Evolutionary conservation across 2,797 vertebrate genomes (phyloP), one percentile per base, ranked within the genome.

Genomic region (Peromyscus nudipes): DNA sequence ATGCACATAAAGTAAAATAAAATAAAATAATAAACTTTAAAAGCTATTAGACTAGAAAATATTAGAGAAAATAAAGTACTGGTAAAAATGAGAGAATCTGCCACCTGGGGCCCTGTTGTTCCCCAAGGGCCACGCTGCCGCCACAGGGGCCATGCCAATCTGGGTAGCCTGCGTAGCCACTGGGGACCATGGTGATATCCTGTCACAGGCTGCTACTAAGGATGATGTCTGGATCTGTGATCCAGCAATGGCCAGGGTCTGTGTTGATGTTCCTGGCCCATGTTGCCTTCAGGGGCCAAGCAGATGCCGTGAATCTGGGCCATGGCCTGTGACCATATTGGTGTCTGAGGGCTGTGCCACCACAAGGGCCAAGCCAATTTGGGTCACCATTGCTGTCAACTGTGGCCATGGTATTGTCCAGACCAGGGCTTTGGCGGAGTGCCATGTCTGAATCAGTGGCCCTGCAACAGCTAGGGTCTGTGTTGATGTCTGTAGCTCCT

Each of bases 31-130:
- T 19, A 49, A 34, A 62, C 4, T 31, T 65, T 23, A 60, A 73
- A 55, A 75, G 40, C 0, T 57, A 31, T 60, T 6, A 23, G 60
- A n/a, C 43, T 81, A 71, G 34, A 65, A 84, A 94, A 55, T 76
- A 73, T 84, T 80, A 88, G 1, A 62, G 25, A 90, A 79, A 94
- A 93, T 75, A 88, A 71, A 81, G 8, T 49, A 55, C 11, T 69
- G 5, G 8, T 14, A 67, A 91, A 67, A 65, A 6, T 31, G 37
- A 40, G 10, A 65, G 2, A 77, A 60, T 64, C 21, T 23, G n/a
- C n/a, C 69, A 71, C n/a, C 17, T 21, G 8, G n/a, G 19, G 6
- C 69, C 19, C 9, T 73, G 69, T 73, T 73, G n/a, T 73, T 73
- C 37, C 19, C 9, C 8, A 19, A 37, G 69, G 69, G n/a, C n/a